Percentiles rank a stretch among this genome's conserved stretches.
Conservation (phyloP, 2,888 invertebrate genomes). For the Hydriomena furcata region DNA sequence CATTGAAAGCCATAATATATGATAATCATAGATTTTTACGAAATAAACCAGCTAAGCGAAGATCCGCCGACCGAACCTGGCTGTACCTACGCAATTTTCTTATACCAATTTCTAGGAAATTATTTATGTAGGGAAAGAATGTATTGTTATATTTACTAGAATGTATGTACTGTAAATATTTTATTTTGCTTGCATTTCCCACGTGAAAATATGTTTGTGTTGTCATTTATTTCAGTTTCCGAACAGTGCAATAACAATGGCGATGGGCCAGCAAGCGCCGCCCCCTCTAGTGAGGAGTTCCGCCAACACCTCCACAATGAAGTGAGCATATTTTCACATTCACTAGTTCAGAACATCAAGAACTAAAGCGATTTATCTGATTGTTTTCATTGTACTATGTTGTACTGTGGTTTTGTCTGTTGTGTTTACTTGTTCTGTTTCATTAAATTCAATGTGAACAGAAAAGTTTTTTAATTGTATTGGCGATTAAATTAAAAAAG, state of each 20-base stretch:
- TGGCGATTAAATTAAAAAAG: neutral
- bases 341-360: conserved; percentile 33
- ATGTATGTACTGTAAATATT: neutral
- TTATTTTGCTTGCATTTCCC: conserved; percentile 26
- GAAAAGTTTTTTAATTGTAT: conserved; percentile 10
- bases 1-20: too few species aligned
- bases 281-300: conserved; percentile 83
- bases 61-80: too few species aligned
- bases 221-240: conserved; percentile 78
- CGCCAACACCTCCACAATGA: conserved; percentile 78
- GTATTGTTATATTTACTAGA: neutral
- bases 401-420: conserved; percentile 29
- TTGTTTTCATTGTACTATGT: conserved; percentile 4
- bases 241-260: conserved; percentile 80
- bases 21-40: too few species aligned
- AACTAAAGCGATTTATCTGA: conserved; percentile 5
- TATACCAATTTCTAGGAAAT: neutral
- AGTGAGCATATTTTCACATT: conserved; percentile 67
- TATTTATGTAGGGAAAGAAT: neutral
- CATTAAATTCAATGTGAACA: conserved; percentile 10
- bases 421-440: conserved; percentile 13
- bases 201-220: conserved; percentile 52
- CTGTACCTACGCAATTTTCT: too few species aligned
- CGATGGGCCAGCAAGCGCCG: conserved; percentile 81
- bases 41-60: too few species aligned